phyloP scores from a whole-genome alignment of 2,113 vertebrate species.

The Elanoides forficatus region DNA sequence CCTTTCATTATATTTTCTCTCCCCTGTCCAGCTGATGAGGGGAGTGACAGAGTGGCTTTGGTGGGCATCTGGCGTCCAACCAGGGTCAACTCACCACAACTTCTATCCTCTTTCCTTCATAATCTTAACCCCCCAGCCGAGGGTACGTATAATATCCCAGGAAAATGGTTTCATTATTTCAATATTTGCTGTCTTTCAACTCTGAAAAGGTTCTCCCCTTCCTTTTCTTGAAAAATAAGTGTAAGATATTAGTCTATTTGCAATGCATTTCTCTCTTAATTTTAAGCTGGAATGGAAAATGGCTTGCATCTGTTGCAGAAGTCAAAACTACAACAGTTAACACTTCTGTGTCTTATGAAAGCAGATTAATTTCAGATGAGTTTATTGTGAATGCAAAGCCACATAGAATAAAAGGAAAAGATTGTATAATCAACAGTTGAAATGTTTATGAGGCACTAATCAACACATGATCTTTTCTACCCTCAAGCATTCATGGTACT shows the following conservation, averaged over 20 bases:
- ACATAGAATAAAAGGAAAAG: neutral
- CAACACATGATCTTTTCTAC: neutral
- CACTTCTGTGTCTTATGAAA: neutral
- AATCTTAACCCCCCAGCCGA: neutral
- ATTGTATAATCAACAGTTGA: neutral
- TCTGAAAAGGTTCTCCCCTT: neutral
- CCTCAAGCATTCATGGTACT: neutral
- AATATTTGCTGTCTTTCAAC: neutral
- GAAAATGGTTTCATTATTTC: neutral
- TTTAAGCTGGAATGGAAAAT: neutral
- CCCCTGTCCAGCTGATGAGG: too few relatives aligned
- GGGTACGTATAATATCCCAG: neutral
- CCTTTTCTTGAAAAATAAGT: neutral
- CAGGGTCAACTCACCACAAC: neutral
- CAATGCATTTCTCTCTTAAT: neutral
- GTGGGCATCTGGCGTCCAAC: too few relatives aligned
- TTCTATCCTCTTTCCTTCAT: neutral
- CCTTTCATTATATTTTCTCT: neutral
- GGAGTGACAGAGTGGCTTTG: neutral
- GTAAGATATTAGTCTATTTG: neutral
- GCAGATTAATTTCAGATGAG: neutral
- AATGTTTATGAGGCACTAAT: neutral
- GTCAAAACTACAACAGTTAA: neutral
- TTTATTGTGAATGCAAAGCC: neutral
- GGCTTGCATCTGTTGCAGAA: neutral